phyloP scores from a whole-genome alignment of 2,797 vertebrate genomes.

The Triplophysa yarkandensis region DNA sequence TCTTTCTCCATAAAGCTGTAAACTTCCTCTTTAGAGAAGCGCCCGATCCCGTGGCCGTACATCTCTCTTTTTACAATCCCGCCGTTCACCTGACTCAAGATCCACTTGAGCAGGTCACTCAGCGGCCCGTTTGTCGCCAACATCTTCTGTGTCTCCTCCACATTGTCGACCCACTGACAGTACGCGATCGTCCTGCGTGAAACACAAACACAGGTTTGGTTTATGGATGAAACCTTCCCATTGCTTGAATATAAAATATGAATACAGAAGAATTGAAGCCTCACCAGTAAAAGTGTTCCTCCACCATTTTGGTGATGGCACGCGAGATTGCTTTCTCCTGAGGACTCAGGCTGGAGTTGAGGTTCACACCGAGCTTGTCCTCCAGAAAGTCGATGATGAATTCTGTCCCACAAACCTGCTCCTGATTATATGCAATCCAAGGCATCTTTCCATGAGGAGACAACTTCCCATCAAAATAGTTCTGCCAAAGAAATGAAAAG shows the following conservation, averaged over 20 bases:
- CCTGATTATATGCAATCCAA: constrained; percentile 97
- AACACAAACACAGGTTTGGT: neutral
- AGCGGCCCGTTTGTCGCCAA: constrained; percentile 90
- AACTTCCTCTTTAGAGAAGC: constrained; percentile 93
- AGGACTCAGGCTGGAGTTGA: constrained; percentile 88
- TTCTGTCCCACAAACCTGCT: constrained; percentile 90
- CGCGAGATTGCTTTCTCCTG: constrained; percentile 91
- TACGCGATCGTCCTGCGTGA: constrained; percentile 90
- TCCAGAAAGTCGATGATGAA: constrained; percentile 99
- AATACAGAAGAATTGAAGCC: constrained; percentile 45
- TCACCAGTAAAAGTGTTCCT: constrained; percentile 99
- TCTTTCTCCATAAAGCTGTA: constrained; percentile 97
- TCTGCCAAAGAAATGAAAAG: constrained; percentile 74
- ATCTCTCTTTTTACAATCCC: constrained; percentile 95
- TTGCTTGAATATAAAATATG: neutral
- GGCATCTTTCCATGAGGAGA: constrained; percentile 99
- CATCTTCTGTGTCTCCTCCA: constrained; percentile 96
- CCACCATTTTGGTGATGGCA: constrained; percentile 95
- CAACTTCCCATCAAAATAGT: constrained; percentile 97
- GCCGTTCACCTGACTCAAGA: constrained; percentile 92
- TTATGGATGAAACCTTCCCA: neutral
- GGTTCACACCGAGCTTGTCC: constrained; percentile 90
- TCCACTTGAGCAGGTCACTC: constrained; percentile 93
- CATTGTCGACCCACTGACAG: constrained; percentile 98
- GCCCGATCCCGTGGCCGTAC: constrained; percentile 97